A percentile compares a stretch with the other conserved stretches of the same genome.
Evolutionary conservation across 1,140 invertebrate genomes (phyloP).

Genomic region (Aphidius ervi): DNA sequence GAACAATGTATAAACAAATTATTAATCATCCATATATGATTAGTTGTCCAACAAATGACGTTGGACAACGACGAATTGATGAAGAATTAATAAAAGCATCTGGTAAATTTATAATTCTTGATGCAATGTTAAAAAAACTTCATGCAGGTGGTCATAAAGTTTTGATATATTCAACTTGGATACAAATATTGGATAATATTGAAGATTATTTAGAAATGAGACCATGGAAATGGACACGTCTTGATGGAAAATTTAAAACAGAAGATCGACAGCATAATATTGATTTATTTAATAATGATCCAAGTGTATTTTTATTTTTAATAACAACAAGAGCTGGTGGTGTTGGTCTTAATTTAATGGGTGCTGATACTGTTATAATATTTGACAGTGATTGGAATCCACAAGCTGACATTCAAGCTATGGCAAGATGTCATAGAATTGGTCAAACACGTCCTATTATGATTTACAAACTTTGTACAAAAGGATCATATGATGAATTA

Average conservation of each 20-base stretch:
- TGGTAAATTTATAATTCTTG: conserved; percentile 69
- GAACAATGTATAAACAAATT: conserved; percentile 61
- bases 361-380: too few relatives aligned
- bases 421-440: too few relatives aligned
- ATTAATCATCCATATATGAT: conserved; percentile 73
- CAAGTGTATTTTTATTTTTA: too few relatives aligned
- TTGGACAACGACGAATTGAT: conserved; percentile 43
- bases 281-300: conserved; percentile 32
- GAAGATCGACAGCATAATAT: conserved; percentile 47
- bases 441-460: too few relatives aligned
- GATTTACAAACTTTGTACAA: too few relatives aligned
- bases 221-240: conserved; percentile 56
- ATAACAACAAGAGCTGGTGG: too few relatives aligned
- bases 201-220: conserved; percentile 64
- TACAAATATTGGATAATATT: conserved; percentile 64
- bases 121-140: conserved; percentile 62
- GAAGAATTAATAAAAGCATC: conserved; percentile 58
- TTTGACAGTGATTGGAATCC: too few relatives aligned
- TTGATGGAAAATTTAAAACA: too few relatives aligned
- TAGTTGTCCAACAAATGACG: conserved; percentile 49
- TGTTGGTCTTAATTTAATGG: too few relatives aligned
- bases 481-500: too few relatives aligned
- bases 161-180: conserved; percentile 71
- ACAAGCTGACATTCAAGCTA: too few relatives aligned
- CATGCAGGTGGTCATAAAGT: conserved; percentile 63